Conservation (phyloP, 2,888 invertebrate species). For the Blomia tropicalis region DNA sequence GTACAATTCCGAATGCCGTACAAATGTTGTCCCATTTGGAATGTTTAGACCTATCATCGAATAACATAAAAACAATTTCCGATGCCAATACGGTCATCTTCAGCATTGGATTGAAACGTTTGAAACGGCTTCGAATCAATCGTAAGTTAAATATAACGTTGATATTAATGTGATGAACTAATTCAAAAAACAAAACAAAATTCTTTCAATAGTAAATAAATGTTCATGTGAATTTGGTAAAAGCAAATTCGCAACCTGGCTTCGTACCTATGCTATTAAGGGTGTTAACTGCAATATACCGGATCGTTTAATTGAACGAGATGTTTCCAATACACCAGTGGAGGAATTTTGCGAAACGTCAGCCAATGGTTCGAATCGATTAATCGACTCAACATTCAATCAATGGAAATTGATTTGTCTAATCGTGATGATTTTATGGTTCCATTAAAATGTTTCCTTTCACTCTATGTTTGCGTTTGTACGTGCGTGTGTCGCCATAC, state of each 20-base stretch:
- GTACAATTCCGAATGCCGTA: conserved; percentile 22
- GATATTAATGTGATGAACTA: background rate
- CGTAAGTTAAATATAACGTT: too few relatives aligned
- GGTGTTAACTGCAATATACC: conserved; percentile 22
- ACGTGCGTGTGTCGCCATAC: too few relatives aligned
- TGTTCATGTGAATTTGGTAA: conserved; percentile 25
- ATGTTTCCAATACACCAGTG: conserved; percentile 24
- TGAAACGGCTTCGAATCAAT: conserved; percentile 20
- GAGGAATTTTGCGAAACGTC: conserved; percentile 24
- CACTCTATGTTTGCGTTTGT: too few relatives aligned
- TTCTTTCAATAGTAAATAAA: conserved; percentile 17
- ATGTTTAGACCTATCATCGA: conserved; percentile 23
- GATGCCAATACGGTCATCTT: conserved; percentile 20
- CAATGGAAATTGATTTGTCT: background rate
- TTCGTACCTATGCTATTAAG: conserved; percentile 25
- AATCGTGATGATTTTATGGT: background rate
- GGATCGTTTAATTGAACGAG: conserved; percentile 11
- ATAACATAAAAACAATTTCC: conserved; percentile 22
- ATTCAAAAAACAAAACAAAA: background rate
- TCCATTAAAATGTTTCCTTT: too few relatives aligned
- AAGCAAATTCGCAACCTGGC: conserved; percentile 24
- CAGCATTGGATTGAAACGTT: conserved; percentile 19
- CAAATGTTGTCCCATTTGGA: conserved; percentile 21
- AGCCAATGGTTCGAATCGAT: background rate
- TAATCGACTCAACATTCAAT: too few relatives aligned